Percentiles rank a stretch among this genome's conserved stretches.
phyloP scores from a whole-genome alignment of 2,888 invertebrate species.

The Drosophila paranaensis region DNA sequence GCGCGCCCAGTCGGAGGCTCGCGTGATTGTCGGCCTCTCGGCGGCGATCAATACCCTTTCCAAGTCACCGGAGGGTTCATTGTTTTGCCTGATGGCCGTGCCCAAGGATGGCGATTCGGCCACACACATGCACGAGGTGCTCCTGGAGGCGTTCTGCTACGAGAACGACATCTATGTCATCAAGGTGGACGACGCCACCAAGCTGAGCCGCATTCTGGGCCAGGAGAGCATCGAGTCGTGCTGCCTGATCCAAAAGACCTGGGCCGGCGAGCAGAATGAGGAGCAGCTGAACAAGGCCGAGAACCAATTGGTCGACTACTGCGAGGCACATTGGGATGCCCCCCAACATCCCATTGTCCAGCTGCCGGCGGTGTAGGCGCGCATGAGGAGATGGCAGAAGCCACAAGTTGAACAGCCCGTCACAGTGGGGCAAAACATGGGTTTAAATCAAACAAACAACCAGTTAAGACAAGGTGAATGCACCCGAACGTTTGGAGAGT shows the following conservation, averaged over 20 bases:
- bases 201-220: slow-evolving; percentile 85
- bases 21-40: slow-evolving; percentile 84
- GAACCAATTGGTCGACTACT: slow-evolving; percentile 88
- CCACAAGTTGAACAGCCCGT: slow-evolving; percentile 64
- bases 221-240: slow-evolving; percentile 85
- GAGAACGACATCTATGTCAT: slow-evolving; percentile 92
- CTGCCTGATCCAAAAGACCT: slow-evolving; percentile 85
- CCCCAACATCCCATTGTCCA: slow-evolving; percentile 88
- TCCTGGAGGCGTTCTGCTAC: slow-evolving; percentile 91
- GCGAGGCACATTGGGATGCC: slow-evolving; percentile 88
- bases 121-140: slow-evolving; percentile 91
- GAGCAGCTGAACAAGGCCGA: slow-evolving; percentile 87
- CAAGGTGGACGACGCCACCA: slow-evolving; percentile 87
- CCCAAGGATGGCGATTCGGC: slow-evolving; percentile 90
- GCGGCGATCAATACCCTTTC: slow-evolving; percentile 83
- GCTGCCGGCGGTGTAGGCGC: slow-evolving; percentile 87
- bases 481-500: slow-evolving; percentile 79
- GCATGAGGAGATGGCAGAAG: slow-evolving; percentile 20
- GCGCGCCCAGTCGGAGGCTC: slow-evolving; percentile 83
- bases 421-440: slow-evolving; percentile 66
- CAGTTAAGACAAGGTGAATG: slow-evolving; percentile 62
- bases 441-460: slow-evolving; percentile 51
- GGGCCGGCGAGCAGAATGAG: slow-evolving; percentile 84
- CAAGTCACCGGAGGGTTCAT: slow-evolving; percentile 86
- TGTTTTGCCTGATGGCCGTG: slow-evolving; percentile 89